A percentile compares a stretch with the other conserved stretches of the same genome.
Evolutionary conservation across 2,888 invertebrate species (phyloP).

Genomic region (Eilema depressum): DNA sequence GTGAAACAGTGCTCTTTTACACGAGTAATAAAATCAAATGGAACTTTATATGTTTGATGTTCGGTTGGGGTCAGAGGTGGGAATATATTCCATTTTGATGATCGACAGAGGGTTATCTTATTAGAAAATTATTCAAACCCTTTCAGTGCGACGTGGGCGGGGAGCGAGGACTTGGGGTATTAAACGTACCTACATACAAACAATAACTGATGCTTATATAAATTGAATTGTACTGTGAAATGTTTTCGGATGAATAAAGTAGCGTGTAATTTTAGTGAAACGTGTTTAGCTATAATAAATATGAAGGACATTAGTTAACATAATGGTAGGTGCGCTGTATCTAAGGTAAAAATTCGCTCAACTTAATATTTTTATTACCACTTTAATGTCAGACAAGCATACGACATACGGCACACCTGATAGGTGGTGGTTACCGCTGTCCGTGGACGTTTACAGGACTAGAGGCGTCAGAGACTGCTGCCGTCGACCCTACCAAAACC

Average conservation of each 20-base stretch:
- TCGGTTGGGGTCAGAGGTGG: conserved; percentile 43
- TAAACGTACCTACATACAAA: neutral
- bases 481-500: too few relatives aligned
- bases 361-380: too few relatives aligned
- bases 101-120: conserved; percentile 48
- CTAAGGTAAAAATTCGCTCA: too few relatives aligned
- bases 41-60: conserved; percentile 40
- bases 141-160: conserved; percentile 27
- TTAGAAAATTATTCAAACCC: conserved; percentile 48
- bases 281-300: neutral
- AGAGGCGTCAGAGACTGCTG: too few relatives aligned
- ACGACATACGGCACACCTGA: too few relatives aligned
- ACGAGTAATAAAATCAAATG: conserved; percentile 48
- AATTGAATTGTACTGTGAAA: neutral
- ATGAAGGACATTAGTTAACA: too few relatives aligned
- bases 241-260: neutral
- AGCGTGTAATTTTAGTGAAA: neutral
- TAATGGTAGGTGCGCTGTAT: too few relatives aligned
- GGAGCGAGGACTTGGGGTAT: conserved; percentile 21
- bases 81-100: conserved; percentile 50
- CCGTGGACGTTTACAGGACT: too few relatives aligned
- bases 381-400: too few relatives aligned
- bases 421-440: too few relatives aligned
- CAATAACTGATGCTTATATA: conserved; percentile 4
- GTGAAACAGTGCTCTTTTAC: conserved; percentile 46